Percentiles rank a stretch among this genome's conserved stretches.
These are phyloP conservation scores for Macquaria australasica DNA, from an alignment of 2,113 vertebrate species.

Conservation along the genomic window DNA sequence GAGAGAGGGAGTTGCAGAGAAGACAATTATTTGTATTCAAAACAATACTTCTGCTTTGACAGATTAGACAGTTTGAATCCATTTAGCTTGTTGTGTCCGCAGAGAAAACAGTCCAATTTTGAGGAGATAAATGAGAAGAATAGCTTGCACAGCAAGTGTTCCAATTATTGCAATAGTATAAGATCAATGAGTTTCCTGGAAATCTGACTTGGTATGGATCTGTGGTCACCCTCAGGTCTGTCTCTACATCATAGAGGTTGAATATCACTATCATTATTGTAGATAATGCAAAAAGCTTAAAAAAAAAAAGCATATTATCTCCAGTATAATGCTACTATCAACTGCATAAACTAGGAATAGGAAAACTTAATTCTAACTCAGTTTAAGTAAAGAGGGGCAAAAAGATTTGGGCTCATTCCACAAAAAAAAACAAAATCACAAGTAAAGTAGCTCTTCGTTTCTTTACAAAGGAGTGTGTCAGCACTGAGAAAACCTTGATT, in stretches of 20 bases:
- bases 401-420: constrained; percentile 14
- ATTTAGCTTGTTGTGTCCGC: neutral
- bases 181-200: constrained; percentile 54
- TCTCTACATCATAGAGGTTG: constrained; percentile 17
- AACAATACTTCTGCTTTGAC: constrained; percentile 17
- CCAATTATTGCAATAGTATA: constrained; percentile 36
- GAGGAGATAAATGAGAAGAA: constrained; percentile 33
- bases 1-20: constrained; percentile 9
- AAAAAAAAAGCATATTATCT: constrained; percentile 3
- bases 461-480: constrained; percentile 19
- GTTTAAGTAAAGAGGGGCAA: constrained; percentile 13
- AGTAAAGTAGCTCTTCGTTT: constrained; percentile 14
- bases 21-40: constrained; percentile 13
- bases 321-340: neutral
- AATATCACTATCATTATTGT: constrained; percentile 29
- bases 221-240: constrained; percentile 1
- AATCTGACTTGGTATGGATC: constrained; percentile 54
- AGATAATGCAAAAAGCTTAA: neutral
- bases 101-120: constrained; percentile 28
- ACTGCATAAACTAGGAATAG: neutral
- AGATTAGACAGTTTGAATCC: constrained; percentile 9
- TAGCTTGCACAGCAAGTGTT: neutral
- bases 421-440: neutral
- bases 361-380: neutral
- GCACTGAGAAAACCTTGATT: constrained; percentile 5